A percentile compares a stretch with the other conserved stretches of the same genome.
phyloP scores from a whole-genome alignment of 2,888 invertebrate species.

The Platycheirus albimanus region DNA sequence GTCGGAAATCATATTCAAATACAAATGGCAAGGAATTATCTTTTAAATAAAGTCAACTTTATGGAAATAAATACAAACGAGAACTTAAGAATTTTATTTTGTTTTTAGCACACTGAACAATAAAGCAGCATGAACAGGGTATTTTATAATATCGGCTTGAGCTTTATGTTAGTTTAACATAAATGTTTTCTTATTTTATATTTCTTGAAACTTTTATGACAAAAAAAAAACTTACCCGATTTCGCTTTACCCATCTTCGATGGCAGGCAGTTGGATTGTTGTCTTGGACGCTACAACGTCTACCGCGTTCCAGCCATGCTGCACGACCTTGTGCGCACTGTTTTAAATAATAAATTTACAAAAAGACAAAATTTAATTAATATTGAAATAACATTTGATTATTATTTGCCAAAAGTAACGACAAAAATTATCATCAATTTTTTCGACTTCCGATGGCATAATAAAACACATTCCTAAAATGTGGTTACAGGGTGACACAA shows the following conservation, averaged over 20 bases:
- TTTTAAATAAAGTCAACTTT: no score
- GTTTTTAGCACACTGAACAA: no score
- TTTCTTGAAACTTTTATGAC: no score
- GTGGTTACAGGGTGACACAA: slow-evolving; percentile 69
- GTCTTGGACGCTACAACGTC: slow-evolving; percentile 88
- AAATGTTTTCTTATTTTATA: no score
- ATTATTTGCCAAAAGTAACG: slow-evolving; percentile 14
- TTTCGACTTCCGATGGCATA: slow-evolving; percentile 67
- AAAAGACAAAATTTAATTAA: slow-evolving; percentile 4
- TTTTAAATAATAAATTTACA: slow-evolving; percentile 75
- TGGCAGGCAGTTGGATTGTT: slow-evolving; percentile 85
- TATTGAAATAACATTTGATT: neutral
- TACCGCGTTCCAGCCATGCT: slow-evolving; percentile 90
- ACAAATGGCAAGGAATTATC: no score
- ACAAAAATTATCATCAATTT: slow-evolving; percentile 42
- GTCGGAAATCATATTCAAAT: no score
- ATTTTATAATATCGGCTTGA: no score
- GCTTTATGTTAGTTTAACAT: no score
- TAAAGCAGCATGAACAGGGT: no score
- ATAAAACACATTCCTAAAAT: slow-evolving; percentile 70
- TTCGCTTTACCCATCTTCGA: slow-evolving; percentile 93
- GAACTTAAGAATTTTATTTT: no score
- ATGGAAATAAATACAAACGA: no score
- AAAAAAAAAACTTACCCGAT: slow-evolving; percentile 90
- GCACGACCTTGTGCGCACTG: slow-evolving; percentile 93